Percentiles rank a stretch among this genome's conserved stretches.
Evolutionary conservation across 2,113 vertebrate species (phyloP).

Genomic region (Rousettus leschenaultii): DNA sequence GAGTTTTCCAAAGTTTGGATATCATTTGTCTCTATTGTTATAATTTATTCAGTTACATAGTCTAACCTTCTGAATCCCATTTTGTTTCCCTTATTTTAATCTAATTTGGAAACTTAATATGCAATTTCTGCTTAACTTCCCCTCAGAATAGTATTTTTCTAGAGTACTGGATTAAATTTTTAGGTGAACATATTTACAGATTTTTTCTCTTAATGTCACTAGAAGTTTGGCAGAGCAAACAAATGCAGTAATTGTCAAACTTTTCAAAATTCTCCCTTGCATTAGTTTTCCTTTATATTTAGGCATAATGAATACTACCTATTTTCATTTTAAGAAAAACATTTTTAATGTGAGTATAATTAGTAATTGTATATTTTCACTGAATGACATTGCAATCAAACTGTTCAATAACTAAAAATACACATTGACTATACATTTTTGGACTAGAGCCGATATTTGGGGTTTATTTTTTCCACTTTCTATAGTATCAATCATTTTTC

Average conservation of each 20-base stretch:
- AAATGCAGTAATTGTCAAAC: neutral
- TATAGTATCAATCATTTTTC: constrained; percentile 16
- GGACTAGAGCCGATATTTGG: constrained; percentile 48
- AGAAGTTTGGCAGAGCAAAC: constrained; percentile 33
- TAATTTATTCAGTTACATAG: neutral
- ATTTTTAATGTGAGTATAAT: constrained; percentile 15
- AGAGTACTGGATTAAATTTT: constrained; percentile 45
- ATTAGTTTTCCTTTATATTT: constrained; percentile 29
- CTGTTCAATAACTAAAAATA: constrained; percentile 60
- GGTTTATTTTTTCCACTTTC: neutral
- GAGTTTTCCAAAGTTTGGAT: neutral
- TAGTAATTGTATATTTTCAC: constrained; percentile 2
- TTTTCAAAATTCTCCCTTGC: neutral
- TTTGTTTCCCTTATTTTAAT: constrained; percentile 42
- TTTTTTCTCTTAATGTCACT: constrained; percentile 11
- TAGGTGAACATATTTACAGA: constrained; percentile 32
- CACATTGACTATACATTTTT: neutral
- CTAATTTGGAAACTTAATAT: constrained; percentile 49
- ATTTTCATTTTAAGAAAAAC: constrained; percentile 25
- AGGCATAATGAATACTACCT: neutral
- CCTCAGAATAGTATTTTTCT: constrained; percentile 41
- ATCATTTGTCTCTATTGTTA: neutral
- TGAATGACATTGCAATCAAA: neutral
- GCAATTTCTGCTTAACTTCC: constrained; percentile 18
- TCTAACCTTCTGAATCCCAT: constrained; percentile 24